These are phyloP conservation scores for Calvadosia cruxmelitensis DNA, from an alignment of 30 jellyfish, hydroid and myxozoan species.

Conservation along the genomic window DNA sequence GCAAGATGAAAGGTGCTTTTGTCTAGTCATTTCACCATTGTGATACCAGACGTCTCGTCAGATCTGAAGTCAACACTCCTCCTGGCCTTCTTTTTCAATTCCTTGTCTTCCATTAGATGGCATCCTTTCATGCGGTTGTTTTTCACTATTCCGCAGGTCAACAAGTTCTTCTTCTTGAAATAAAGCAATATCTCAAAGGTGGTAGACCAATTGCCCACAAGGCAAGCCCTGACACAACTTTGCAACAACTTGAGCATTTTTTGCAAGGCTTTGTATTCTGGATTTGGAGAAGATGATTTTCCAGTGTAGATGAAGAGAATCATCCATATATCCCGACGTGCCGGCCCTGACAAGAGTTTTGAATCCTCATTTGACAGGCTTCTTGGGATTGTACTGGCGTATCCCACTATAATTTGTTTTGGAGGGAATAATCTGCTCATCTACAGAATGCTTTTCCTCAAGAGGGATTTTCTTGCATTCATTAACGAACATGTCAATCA, in stretches of 20 bases:
- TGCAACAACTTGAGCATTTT: slow-evolving; percentile 44
- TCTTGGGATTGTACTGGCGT: no score
- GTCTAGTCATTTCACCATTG: slow-evolving; percentile 48
- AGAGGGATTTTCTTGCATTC: no score
- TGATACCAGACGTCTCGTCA: slow-evolving; percentile 37
- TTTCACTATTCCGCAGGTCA: slow-evolving; percentile 54
- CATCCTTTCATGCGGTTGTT: slow-evolving; percentile 55
- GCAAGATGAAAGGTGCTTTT: slow-evolving; percentile 42
- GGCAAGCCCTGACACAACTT: slow-evolving; percentile 49
- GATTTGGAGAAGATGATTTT: no score
- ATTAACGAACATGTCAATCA: no score
- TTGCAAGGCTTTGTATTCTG: no score
- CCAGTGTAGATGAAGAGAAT: no score
- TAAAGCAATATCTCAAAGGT: slow-evolving; percentile 36
- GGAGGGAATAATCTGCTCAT: no score
- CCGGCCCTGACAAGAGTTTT: no score
- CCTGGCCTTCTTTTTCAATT: slow-evolving; percentile 18
- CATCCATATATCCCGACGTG: no score
- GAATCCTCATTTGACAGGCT: no score
- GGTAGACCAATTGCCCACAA: slow-evolving; percentile 47
- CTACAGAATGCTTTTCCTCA: no score
- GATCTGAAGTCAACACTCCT: slow-evolving; percentile 30
- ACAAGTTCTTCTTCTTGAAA: slow-evolving; percentile 25
- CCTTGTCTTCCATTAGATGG: slow-evolving; percentile 38
- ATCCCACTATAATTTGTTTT: no score